These are phyloP conservation scores for Plutomurus gul DNA, from an alignment of 1,140 invertebrate genomes.

Conservation along the genomic window DNA sequence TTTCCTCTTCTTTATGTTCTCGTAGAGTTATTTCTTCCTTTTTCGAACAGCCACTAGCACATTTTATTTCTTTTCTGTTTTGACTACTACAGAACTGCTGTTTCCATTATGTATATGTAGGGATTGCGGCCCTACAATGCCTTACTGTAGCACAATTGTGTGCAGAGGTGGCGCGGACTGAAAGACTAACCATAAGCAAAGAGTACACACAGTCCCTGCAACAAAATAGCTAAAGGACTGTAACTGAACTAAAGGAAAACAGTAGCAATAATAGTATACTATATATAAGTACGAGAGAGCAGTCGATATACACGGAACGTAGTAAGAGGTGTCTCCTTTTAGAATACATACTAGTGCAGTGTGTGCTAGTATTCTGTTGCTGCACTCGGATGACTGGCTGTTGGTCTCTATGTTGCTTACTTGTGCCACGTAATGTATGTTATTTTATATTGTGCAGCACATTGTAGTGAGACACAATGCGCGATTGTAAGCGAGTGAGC, in stretches of 20 bases:
- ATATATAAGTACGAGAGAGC: no score
- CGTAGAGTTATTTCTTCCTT: constrained; percentile 5
- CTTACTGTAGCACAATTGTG: background rate
- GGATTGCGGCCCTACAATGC: background rate
- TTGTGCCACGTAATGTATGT: background rate
- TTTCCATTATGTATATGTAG: no score
- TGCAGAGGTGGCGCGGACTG: background rate
- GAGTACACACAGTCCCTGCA: constrained; percentile 2
- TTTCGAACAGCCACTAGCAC: constrained; percentile 6
- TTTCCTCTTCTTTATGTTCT: background rate
- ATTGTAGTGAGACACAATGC: background rate
- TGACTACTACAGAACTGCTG: no score
- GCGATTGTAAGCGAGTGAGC: constrained; percentile 10
- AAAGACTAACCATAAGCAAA: constrained; percentile 6
- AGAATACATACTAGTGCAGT: no score
- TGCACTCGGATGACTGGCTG: background rate
- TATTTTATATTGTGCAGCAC: background rate
- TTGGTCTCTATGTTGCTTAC: background rate
- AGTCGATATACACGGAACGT: no score
- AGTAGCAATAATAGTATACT: background rate
- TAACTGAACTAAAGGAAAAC: background rate
- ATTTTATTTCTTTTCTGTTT: constrained; percentile 14
- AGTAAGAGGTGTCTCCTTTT: no score
- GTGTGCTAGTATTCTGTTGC: no score
- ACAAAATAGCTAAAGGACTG: background rate